Conservation (phyloP, 2,113 vertebrate species). For the Eubucco bourcierii region DNA sequence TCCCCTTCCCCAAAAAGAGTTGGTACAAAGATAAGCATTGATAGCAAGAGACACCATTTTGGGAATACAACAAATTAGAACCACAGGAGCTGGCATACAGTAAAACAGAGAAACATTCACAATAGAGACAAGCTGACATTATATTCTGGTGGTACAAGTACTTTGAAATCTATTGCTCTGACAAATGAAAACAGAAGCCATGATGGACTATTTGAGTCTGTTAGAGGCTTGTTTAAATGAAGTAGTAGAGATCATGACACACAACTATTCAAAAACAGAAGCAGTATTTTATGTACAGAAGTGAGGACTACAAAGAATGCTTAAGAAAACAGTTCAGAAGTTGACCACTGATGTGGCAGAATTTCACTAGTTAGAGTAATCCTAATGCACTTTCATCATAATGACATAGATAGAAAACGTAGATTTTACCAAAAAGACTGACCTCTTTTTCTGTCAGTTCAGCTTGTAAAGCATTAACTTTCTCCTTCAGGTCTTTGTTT, state of each 20-base stretch:
- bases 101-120: background rate
- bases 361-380: background rate
- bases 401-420: background rate
- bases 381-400: background rate
- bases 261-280: background rate
- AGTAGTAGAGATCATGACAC: background rate
- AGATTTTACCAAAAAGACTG: conserved; percentile 54
- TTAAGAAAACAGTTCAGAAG: conserved; percentile 9
- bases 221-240: background rate
- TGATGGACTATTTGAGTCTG: background rate
- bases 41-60: background rate
- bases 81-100: background rate
- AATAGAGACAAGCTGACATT: background rate
- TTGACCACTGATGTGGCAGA: background rate
- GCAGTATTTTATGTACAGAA: background rate
- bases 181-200: background rate
- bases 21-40: background rate
- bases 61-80: background rate
- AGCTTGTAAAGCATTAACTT: conserved; percentile 87
- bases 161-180: background rate
- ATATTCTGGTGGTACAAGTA: background rate
- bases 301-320: background rate
- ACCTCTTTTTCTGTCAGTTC: conserved; percentile 98
- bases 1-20: background rate
- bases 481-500: conserved; percentile 93